These are phyloP conservation scores for Marcusenius ussheri DNA, from an alignment of 2,113 vertebrate genomes.

Conservation along the genomic window DNA sequence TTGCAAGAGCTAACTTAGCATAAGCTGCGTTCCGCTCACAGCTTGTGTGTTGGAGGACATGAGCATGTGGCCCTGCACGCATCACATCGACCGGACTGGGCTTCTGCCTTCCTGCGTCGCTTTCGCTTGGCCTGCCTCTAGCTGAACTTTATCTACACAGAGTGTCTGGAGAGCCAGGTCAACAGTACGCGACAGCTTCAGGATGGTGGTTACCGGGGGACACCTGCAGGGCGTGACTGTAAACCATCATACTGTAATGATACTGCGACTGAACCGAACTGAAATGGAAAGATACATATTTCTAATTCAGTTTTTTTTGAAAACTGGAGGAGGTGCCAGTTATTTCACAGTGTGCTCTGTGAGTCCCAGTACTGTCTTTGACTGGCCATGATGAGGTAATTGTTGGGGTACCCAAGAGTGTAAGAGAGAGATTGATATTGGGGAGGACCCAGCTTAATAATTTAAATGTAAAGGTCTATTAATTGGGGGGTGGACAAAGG, in stretches of 20 bases:
- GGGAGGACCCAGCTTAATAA: neutral
- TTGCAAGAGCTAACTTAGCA: neutral
- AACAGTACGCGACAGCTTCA: neutral
- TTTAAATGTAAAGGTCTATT: neutral
- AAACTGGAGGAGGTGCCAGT: conserved; percentile 20
- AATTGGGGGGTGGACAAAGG: neutral
- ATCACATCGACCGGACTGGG: neutral
- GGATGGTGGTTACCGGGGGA: neutral
- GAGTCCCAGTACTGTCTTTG: conserved; percentile 32
- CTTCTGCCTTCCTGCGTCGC: neutral
- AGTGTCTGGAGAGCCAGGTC: neutral
- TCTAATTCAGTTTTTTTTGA: conserved; percentile 11
- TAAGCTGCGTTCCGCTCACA: neutral
- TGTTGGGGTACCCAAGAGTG: conserved; percentile 28
- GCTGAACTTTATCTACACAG: neutral
- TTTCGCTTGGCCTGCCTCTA: neutral
- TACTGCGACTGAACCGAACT: neutral
- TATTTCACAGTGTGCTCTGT: conserved; percentile 40
- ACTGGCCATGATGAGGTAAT: conserved; percentile 37
- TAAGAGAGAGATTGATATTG: neutral
- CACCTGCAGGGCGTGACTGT: neutral
- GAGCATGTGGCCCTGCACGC: neutral
- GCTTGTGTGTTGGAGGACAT: neutral
- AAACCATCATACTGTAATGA: neutral
- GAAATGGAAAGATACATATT: neutral